Evolutionary conservation across 2,888 invertebrate species (phyloP), one percentile per base, ranked within the genome.

Genomic region (Nematopogon swammerdamellus): DNA sequence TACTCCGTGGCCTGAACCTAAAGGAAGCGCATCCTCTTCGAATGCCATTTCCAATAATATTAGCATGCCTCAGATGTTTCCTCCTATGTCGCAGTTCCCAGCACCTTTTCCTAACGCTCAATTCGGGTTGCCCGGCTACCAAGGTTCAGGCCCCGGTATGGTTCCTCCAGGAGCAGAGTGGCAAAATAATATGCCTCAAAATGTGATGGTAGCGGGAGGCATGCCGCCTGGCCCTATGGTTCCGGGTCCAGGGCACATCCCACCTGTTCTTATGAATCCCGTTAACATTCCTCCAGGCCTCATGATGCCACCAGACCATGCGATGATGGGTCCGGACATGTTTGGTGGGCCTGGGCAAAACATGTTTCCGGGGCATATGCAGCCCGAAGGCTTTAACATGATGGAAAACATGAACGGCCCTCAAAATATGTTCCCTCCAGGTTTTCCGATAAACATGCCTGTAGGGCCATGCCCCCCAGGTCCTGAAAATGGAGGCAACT

Each of bases 1-100:
- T 49, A 84, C 87, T 65, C 85, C 89, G 0, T 93, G 93, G 93
- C 93, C 93, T 1, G 92, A 92, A 66, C 89, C 93, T 0, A 91
- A 91, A 63, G 86, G 86, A 11, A 76, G 70, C 53, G 82, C 84
- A 5, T 82, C 86, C 29, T 70, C 64, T 42, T 54, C 59, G 53
- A 36, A 36, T 36, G n/a, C 11, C 51, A 54, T 65, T 51, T 54
- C 59, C 59, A 63, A 52, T 52, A 70, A 57, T 51, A 58, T 70
- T 16, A 70, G 56, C 55, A 64, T 73, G 49, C 80, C 80, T 43
- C 63, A 77, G 36, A 72, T 81, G 65, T 74, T 82, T 66, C 76
- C 80, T 29, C 61, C 68, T 56, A 70, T 77, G 52, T 55, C 75
- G 54, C 77, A 67, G 61, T 83, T 75, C 68, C 74, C 70, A 14